Evolutionary conservation across 2,888 invertebrate species (phyloP), one percentile per base, ranked within the genome.

Genomic region (Erebia aethiops): DNA sequence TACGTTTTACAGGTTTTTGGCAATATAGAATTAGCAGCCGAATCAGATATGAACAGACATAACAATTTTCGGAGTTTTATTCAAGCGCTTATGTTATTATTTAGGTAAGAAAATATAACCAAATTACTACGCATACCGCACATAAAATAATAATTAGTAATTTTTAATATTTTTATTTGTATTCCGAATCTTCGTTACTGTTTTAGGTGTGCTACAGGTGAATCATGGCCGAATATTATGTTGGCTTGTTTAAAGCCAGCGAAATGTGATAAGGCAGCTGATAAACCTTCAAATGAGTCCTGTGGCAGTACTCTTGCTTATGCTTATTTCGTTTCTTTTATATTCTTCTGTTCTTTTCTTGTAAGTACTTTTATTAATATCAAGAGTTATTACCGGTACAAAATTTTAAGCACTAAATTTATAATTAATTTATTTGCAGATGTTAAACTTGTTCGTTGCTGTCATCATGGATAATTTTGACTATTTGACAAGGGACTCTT

Each of bases 391-490:
- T 60, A 60, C 16, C 4, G 16, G 26, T 9, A 43, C 16, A 62
- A 61, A 0, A 18, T 7, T n/a, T 26, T 16, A 14, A 16, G 18
- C 16, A 7, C 1, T 1, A 10, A 13, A 58, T n/a, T 10, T 13
- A 14, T 61, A 26, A 52, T 43, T 64, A 16, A 61, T 57, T 58
- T 60, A 71, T 63, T 65, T 75, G 2, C 87, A 98, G 97, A 99
- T 99, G 99, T 95, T 99, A 92, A 99, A 99, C 95, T 96, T 99
- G 89, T 99, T 99, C 95, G 99, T 99, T 87, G 99, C 99, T 87
- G 99, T 99, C 90, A 99, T 99, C 93, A 99, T 99, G 99, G 99
- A 99, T 95, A 99, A 99, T 94, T 99, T 99, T 91, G 99, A 99
- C 95, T 99, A 99, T 94, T 94, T 99, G 86, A 99, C 99, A 75